phyloP scores from a whole-genome alignment of 2,888 invertebrate genomes.

The Pocota personata region DNA sequence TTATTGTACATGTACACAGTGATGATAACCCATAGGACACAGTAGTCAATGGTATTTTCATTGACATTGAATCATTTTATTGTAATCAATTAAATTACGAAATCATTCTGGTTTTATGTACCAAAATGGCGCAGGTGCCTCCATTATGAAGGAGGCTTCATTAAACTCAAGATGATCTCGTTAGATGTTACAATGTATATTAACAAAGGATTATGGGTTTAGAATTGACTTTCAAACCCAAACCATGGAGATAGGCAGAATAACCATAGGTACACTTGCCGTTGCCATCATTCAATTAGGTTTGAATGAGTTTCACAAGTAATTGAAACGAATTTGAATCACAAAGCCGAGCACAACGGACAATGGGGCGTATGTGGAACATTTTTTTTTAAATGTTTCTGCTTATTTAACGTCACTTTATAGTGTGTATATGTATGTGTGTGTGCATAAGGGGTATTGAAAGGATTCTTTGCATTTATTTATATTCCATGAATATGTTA shows the following conservation, averaged over 20 bases:
- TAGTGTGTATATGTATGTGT: too few relatives aligned
- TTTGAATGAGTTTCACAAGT: slow-evolving; percentile 8
- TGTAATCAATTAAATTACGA: slow-evolving; percentile 51
- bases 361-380: slow-evolving; percentile 26
- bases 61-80: slow-evolving; percentile 32
- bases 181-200: not conserved
- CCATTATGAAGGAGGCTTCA: not conserved
- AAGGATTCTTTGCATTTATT: not conserved
- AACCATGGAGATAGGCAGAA: not conserved
- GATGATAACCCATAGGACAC: not conserved
- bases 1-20: not conserved
- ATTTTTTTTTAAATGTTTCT: not conserved
- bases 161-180: not conserved
- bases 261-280: not conserved
- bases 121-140: not conserved
- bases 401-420: not conserved
- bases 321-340: slow-evolving; percentile 4
- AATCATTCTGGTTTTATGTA: not conserved
- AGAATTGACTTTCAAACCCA: slow-evolving; percentile 15
- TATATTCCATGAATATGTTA: slow-evolving; percentile 1
- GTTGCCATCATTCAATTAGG: slow-evolving; percentile 15
- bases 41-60: slow-evolving; percentile 9
- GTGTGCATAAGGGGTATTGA: not conserved
- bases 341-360: not conserved
- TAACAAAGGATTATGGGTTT: slow-evolving; percentile 5